These are phyloP conservation scores for Scophthalmus maximus DNA, from an alignment of 2,113 vertebrate species.

Conservation along the genomic window DNA sequence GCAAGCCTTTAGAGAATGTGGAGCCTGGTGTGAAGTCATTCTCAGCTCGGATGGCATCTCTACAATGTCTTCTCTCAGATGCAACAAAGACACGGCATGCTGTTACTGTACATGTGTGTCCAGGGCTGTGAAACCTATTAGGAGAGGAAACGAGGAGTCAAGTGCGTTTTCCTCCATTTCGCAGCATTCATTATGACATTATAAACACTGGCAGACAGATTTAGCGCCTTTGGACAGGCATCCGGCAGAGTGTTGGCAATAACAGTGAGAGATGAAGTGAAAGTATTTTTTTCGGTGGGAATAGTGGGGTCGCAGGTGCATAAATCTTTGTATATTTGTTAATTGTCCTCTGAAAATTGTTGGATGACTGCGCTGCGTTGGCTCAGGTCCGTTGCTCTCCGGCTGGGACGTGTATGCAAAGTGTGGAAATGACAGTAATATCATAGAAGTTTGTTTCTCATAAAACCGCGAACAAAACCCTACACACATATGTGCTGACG, in stretches of 20 bases:
- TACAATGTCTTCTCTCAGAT: background rate
- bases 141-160: slow-evolving; percentile 39
- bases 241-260: slow-evolving; percentile 62
- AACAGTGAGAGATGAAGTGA: slow-evolving; percentile 53
- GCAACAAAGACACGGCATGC: background rate
- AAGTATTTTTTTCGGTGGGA: slow-evolving; percentile 58
- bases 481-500: background rate
- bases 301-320: slow-evolving; percentile 42
- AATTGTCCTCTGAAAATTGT: slow-evolving; percentile 59
- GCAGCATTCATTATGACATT: slow-evolving; percentile 56
- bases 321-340: slow-evolving; percentile 61
- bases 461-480: background rate
- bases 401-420: background rate
- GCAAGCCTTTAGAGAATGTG: slow-evolving; percentile 20
- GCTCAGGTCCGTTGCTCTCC: slow-evolving; percentile 12
- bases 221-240: slow-evolving; percentile 63
- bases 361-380: slow-evolving; percentile 24
- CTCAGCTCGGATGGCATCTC: slow-evolving; percentile 18
- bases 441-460: background rate
- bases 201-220: slow-evolving; percentile 70
- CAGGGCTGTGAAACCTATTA: slow-evolving; percentile 40
- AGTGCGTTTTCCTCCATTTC: slow-evolving; percentile 63
- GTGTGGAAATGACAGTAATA: background rate
- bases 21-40: slow-evolving; percentile 25
- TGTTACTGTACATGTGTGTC: slow-evolving; percentile 18